Conservation (phyloP, 2,888 invertebrate species). For the Drosophila pseudotalamancana region DNA sequence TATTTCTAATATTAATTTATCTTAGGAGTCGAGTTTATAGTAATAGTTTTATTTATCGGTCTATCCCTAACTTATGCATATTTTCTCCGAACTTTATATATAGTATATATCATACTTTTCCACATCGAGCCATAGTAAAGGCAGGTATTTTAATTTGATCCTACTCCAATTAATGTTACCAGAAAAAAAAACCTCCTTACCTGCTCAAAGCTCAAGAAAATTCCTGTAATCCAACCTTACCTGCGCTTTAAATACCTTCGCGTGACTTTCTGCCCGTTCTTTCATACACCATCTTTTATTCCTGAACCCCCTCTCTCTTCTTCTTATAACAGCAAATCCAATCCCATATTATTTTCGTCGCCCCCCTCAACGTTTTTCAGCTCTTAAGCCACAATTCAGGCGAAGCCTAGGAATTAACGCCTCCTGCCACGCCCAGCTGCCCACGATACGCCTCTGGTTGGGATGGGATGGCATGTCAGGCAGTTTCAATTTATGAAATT, state of each 20-base stretch:
- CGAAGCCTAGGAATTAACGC: constrained; percentile 27
- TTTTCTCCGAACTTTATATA: neutral
- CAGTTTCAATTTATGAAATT: constrained; percentile 69
- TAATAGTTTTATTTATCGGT: too few species aligned
- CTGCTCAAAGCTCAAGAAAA: too few species aligned
- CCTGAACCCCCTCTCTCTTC: too few species aligned
- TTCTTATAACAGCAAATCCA: constrained; percentile 14
- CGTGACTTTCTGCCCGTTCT: neutral
- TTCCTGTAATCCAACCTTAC: neutral
- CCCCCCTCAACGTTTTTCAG: constrained; percentile 1
- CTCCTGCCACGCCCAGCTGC: neutral
- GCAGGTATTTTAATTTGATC: too few species aligned
- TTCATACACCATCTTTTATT: neutral
- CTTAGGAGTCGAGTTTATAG: too few species aligned
- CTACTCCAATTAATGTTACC: too few species aligned
- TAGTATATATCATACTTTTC: too few species aligned
- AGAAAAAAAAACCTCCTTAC: too few species aligned
- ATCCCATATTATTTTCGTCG: neutral
- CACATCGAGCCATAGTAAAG: too few species aligned
- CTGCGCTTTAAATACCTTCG: neutral
- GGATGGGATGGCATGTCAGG: constrained; percentile 13
- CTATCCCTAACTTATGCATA: neutral
- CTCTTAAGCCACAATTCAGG: neutral
- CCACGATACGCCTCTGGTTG: neutral
- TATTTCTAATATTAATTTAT: too few species aligned